Evolutionary conservation across 2,797 vertebrate genomes (phyloP).

Genomic region (Brachyrhaphis roseni): DNA sequence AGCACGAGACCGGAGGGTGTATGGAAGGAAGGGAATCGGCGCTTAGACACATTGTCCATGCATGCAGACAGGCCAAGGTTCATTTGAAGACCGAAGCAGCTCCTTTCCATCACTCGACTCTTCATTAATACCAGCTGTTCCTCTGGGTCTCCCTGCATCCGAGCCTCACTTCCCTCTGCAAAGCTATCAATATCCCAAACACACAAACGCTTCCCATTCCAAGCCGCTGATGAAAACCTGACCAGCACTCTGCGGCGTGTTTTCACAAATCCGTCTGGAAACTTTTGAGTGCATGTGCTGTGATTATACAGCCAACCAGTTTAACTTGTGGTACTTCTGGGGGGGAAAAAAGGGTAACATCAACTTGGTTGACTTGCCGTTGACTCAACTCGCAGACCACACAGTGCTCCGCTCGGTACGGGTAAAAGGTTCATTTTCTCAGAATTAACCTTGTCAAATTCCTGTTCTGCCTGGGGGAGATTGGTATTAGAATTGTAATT

Average conservation of each 20-base stretch:
- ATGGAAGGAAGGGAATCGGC: conserved; percentile 9
- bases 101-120: conserved; percentile 62
- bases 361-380: conserved; percentile 49
- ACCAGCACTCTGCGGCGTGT: conserved; percentile 11
- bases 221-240: conserved; percentile 16
- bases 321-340: conserved; percentile 29
- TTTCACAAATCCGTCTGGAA: conserved; percentile 6
- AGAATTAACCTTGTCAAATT: conserved; percentile 74
- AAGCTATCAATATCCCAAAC: conserved; percentile 62
- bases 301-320: conserved; percentile 30
- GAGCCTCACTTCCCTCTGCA: conserved; percentile 48
- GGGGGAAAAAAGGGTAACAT: conserved; percentile 35
- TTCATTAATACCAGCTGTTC: conserved; percentile 70
- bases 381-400: conserved; percentile 41
- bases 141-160: conserved; percentile 43
- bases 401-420: conserved; percentile 44
- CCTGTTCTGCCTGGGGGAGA: conserved; percentile 64
- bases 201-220: conserved; percentile 38
- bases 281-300: conserved; percentile 10
- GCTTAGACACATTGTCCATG: conserved; percentile 34
- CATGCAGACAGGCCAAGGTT: conserved; percentile 60
- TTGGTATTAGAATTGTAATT: conserved; percentile 76
- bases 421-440: conserved; percentile 71
- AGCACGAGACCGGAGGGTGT: conserved; percentile 27
- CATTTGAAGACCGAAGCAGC: conserved; percentile 67